A percentile compares a stretch with the other conserved stretches of the same genome.
Evolutionary conservation across 2,888 invertebrate genomes (phyloP).

Genomic region (Dynastes hyllus): DNA sequence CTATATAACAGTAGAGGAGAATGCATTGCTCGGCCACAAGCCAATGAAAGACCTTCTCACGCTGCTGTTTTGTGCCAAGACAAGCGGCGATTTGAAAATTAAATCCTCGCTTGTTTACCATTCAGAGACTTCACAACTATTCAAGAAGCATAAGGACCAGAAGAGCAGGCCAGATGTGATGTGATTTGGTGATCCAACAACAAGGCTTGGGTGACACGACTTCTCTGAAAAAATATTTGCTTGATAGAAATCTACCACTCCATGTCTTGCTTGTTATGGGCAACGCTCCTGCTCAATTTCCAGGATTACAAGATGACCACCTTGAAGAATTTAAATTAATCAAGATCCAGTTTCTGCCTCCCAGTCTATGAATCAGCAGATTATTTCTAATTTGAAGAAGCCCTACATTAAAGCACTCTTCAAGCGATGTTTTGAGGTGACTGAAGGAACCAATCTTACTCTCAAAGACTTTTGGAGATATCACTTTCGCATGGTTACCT

Average conservation of each 20-base stretch:
- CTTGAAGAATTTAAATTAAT: constrained; percentile 57
- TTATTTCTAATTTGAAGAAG: constrained; percentile 59
- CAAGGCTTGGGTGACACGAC: background rate
- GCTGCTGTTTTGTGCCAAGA: background rate
- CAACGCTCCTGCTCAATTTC: constrained; percentile 59
- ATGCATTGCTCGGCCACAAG: too few species aligned
- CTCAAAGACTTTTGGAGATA: constrained; percentile 59
- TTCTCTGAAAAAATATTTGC: background rate
- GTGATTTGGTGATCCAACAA: background rate
- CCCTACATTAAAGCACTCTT: constrained; percentile 55
- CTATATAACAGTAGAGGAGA: too few species aligned
- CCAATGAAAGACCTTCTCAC: background rate
- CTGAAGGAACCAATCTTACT: constrained; percentile 54
- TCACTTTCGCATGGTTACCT: constrained; percentile 58
- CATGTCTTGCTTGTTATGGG: constrained; percentile 60
- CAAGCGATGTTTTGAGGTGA: constrained; percentile 55
- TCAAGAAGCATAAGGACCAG: background rate
- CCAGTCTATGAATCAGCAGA: constrained; percentile 61
- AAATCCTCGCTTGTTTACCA: too few species aligned
- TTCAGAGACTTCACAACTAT: background rate
- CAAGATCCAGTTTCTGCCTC: constrained; percentile 54
- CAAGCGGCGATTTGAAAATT: too few species aligned
- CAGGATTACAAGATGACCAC: constrained; percentile 56
- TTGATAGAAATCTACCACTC: constrained; percentile 55
- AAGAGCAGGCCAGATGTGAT: background rate